Conservation (phyloP, 2,797 vertebrate genomes). For the Tragopan temminckii region DNA sequence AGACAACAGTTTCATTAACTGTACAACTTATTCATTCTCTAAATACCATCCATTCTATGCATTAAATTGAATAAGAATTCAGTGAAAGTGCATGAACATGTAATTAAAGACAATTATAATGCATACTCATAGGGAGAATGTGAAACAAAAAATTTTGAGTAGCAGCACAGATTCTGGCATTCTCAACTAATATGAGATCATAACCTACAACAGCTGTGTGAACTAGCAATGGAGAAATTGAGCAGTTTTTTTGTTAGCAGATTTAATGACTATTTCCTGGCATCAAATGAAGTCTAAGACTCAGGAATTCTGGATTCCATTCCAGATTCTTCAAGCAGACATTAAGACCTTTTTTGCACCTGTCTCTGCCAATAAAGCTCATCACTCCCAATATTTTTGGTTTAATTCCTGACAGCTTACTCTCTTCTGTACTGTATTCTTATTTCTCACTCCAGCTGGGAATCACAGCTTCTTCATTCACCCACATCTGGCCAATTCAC, state of each 20-base stretch:
- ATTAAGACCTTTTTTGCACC: not conserved
- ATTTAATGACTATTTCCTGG: not conserved
- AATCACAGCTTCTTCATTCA: not conserved
- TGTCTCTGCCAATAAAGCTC: not conserved
- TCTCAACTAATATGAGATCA: not conserved
- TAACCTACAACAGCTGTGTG: slow-evolving; percentile 30
- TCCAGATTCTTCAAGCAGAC: not conserved
- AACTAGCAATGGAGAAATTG: not conserved
- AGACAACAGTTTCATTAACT: slow-evolving; percentile 42
- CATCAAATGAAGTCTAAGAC: not conserved
- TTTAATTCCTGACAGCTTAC: not conserved
- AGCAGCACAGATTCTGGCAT: not conserved
- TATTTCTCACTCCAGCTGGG: not conserved
- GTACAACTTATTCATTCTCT: not conserved
- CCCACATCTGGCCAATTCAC: not conserved
- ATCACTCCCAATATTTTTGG: not conserved
- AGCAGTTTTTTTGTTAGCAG: not conserved
- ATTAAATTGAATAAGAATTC: not conserved
- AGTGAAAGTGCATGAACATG: not conserved
- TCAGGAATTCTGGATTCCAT: not conserved
- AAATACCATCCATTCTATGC: not conserved
- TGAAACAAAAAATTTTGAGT: slow-evolving; percentile 6
- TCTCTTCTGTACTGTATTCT: not conserved
- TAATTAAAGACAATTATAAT: slow-evolving; percentile 41
- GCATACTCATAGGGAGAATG: not conserved